Percentiles rank a stretch among this genome's conserved stretches.
Conservation (phyloP, 2,113 vertebrate species). For the Phaethon lepturus region DNA sequence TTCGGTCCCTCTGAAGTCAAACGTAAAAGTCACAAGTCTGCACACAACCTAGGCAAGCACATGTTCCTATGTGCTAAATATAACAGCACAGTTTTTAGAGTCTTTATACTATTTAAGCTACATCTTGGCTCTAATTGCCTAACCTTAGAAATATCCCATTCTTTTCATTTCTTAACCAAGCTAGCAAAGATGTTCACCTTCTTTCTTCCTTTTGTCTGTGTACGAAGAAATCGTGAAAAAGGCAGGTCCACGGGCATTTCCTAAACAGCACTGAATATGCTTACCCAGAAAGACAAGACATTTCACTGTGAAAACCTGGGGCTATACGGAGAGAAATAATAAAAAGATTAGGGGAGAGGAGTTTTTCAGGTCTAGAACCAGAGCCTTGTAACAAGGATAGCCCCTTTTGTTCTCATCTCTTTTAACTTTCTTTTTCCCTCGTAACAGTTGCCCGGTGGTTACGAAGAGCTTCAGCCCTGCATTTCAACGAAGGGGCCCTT, state of each 20-base stretch:
- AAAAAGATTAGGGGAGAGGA: neutral
- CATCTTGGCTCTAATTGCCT: neutral
- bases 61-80: neutral
- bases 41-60: neutral
- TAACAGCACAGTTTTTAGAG: neutral
- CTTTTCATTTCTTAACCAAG: neutral
- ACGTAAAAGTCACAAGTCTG: neutral
- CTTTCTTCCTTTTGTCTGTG: neutral
- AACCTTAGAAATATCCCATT: neutral
- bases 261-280: neutral
- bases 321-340: constrained; percentile 20
- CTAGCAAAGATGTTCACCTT: neutral
- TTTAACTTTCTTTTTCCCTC: constrained; percentile 63
- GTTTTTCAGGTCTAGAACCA: constrained; percentile 22
- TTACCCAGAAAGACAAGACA: neutral
- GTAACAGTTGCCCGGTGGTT: constrained; percentile 48
- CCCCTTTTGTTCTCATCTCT: constrained; percentile 42
- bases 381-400: constrained; percentile 43
- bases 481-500: constrained; percentile 58
- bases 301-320: constrained; percentile 15
- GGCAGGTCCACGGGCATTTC: neutral
- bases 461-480: constrained; percentile 45
- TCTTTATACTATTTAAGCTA: neutral
- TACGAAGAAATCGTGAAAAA: neutral
- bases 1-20: neutral